Conservation (phyloP, 2,797 vertebrate species). For the Typhlichthys subterraneus region DNA sequence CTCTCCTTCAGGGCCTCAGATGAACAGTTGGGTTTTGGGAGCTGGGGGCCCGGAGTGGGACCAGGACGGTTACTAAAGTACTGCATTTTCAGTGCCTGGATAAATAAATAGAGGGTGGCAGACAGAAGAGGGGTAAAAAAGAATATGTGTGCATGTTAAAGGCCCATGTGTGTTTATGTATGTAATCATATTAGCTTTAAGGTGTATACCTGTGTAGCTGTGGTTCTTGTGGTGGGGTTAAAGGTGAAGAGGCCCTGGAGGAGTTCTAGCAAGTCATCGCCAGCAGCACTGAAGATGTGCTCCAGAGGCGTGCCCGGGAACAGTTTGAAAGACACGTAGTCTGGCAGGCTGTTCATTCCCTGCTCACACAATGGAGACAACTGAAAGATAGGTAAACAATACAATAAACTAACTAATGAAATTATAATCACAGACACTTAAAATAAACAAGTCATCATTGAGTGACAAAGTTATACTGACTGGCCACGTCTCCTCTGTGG, state of each 20-base stretch:
- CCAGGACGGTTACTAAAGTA: conserved; percentile 94
- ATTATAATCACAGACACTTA: neutral
- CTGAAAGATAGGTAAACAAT: neutral
- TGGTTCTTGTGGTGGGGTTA: conserved; percentile 80
- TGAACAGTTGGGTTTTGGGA: conserved; percentile 91
- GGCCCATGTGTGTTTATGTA: neutral
- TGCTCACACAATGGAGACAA: conserved; percentile 53
- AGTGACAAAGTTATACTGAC: conserved; percentile 67
- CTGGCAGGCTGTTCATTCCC: conserved; percentile 92
- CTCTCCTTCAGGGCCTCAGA: conserved; percentile 88
- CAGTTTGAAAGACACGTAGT: conserved; percentile 93
- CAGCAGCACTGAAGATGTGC: conserved; percentile 95
- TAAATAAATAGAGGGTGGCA: conserved; percentile 3
- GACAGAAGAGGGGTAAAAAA: neutral
- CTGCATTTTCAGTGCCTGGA: conserved; percentile 87
- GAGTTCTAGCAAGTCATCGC: conserved; percentile 90
- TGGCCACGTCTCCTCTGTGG: conserved; percentile 94
- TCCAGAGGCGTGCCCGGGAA: conserved; percentile 93
- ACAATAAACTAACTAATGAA: neutral
- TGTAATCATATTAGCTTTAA: too few species aligned
- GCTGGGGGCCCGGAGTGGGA: conserved; percentile 88
- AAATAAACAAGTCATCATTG: neutral
- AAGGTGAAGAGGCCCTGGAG: conserved; percentile 92
- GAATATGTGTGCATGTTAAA: neutral
- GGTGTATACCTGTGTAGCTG: conserved; percentile 65